Evolutionary conservation across 2,113 vertebrate genomes (phyloP).

Genomic region (Xenus cinereus): DNA sequence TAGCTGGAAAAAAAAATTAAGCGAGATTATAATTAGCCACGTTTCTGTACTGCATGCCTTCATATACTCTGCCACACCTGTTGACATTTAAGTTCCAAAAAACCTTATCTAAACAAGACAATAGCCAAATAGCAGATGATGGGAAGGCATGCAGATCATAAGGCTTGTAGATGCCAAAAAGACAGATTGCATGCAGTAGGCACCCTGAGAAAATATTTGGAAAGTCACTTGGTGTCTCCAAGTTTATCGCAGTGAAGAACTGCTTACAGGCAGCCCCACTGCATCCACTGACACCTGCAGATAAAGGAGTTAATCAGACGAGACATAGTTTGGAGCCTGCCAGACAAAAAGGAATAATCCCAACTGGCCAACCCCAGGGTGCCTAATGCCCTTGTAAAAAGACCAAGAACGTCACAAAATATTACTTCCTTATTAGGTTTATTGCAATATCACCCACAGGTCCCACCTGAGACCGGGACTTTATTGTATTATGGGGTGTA

Average conservation of each 20-base stretch:
- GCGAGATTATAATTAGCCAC: not conserved
- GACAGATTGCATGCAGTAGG: conserved; percentile 33
- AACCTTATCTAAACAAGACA: conserved; percentile 23
- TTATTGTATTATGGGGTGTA: not conserved
- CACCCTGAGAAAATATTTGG: conserved; percentile 39
- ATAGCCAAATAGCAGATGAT: conserved; percentile 9
- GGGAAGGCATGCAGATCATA: not conserved
- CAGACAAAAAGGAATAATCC: not conserved
- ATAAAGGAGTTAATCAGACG: not conserved
- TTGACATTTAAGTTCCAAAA: conserved; percentile 51
- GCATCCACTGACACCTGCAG: conserved; percentile 4
- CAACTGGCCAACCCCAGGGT: not conserved
- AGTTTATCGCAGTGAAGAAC: conserved; percentile 29
- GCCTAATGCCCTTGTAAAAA: not conserved
- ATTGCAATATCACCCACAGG: not conserved
- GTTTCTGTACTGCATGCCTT: conserved; percentile 1
- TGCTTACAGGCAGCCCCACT: not conserved
- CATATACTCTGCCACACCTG: not conserved
- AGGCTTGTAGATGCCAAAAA: conserved; percentile 21
- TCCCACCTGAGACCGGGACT: not conserved
- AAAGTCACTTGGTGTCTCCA: conserved; percentile 2
- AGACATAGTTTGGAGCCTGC: not conserved
- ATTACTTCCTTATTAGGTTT: not conserved
- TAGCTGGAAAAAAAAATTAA: not conserved
- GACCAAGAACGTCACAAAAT: not conserved